phyloP scores from a whole-genome alignment of 1,140 invertebrate species.

The Physella acuta region DNA sequence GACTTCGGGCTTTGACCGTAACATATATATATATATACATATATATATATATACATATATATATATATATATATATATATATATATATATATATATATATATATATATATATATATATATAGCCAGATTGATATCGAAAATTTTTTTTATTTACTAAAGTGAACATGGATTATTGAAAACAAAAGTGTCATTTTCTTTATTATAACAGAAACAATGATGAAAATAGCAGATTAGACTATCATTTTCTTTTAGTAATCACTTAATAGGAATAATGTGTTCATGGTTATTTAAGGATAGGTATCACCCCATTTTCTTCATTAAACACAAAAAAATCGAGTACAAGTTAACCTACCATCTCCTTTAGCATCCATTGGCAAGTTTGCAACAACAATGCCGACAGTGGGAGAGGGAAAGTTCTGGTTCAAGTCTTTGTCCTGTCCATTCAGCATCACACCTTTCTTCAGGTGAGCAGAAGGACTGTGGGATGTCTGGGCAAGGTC shows the following conservation, averaged over 20 bases:
- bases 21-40: too few relatives aligned
- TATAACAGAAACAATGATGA: too few relatives aligned
- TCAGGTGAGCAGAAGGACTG: neutral
- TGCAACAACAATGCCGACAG: neutral
- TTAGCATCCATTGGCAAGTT: too few relatives aligned
- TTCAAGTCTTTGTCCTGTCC: neutral
- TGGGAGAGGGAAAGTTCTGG: neutral
- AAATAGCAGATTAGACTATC: neutral
- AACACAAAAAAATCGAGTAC: neutral
- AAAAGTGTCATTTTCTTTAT: too few relatives aligned
- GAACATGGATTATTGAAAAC: too few relatives aligned
- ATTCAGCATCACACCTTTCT: neutral
- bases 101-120: too few relatives aligned
- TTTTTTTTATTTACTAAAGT: too few relatives aligned
- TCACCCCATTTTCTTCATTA: neutral
- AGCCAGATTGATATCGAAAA: too few relatives aligned
- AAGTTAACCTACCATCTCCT: neutral
- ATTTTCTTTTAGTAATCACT: neutral
- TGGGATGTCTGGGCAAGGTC: neutral
- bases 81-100: too few relatives aligned
- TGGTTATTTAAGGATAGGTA: neutral
- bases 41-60: too few relatives aligned
- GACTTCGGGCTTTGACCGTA: too few relatives aligned
- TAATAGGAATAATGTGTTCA: neutral
- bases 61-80: too few relatives aligned